A percentile compares a stretch with the other conserved stretches of the same genome.
phyloP scores from a whole-genome alignment of 53 echinoderm and acorn worm species.

The Temnopleurus reevesii region DNA sequence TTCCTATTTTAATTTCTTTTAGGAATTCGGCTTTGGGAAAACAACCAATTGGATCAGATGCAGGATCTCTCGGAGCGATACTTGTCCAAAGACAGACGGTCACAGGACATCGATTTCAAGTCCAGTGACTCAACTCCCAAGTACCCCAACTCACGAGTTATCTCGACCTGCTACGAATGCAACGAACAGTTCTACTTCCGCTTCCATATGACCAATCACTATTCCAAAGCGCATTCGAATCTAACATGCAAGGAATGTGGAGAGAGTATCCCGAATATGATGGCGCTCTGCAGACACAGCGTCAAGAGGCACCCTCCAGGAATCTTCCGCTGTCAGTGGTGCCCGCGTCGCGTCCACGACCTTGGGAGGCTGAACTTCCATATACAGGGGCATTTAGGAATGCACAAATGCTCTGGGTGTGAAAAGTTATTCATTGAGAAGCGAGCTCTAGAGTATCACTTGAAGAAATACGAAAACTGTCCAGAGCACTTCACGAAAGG shows the following conservation, averaged over 20 bases:
- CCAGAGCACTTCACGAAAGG: constrained; percentile 2
- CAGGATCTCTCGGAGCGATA: not conserved
- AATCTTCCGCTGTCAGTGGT: constrained; percentile 13
- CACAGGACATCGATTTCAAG: constrained; percentile 13
- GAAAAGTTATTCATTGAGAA: constrained; percentile 10
- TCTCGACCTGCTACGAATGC: constrained; percentile 46
- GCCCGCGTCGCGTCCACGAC: not conserved
- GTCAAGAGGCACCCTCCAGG: not conserved
- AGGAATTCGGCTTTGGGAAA: constrained; percentile 19
- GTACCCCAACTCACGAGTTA: not conserved
- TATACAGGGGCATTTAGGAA: not conserved
- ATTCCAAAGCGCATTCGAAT: not conserved
- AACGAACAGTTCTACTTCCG: not conserved
- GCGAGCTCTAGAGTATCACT: not conserved
- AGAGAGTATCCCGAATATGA: not conserved
- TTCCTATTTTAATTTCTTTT: too few relatives aligned
- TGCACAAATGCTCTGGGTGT: constrained; percentile 17
- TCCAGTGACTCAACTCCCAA: not conserved
- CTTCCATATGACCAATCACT: not conserved
- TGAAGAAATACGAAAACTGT: not conserved
- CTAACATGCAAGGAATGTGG: constrained; percentile 13
- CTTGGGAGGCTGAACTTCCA: constrained; percentile 7
- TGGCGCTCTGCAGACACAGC: not conserved
- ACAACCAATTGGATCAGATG: not conserved
- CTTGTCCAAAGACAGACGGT: not conserved